Percentiles rank a stretch among this genome's conserved stretches.
phyloP scores from a whole-genome alignment of 2,113 vertebrate species.

The Pimephales promelas region DNA sequence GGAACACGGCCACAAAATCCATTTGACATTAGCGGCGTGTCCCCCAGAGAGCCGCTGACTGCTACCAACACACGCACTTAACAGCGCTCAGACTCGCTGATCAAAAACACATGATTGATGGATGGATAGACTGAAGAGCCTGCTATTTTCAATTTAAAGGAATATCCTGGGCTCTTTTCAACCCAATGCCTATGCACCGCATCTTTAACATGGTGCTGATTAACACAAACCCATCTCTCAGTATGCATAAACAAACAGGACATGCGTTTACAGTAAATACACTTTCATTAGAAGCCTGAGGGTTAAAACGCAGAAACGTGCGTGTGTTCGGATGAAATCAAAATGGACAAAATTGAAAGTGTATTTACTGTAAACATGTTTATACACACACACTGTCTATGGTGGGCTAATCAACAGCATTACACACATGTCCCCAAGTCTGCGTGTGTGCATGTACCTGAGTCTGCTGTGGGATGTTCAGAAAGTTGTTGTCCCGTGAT shows the following conservation, averaged over 20 bases:
- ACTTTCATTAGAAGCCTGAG: conserved; percentile 6
- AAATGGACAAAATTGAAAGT: neutral
- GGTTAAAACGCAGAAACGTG: neutral
- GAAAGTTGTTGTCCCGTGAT: conserved; percentile 99
- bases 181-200: neutral
- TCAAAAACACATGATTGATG: conserved; percentile 21
- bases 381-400: neutral
- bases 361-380: conserved; percentile 4
- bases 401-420: neutral
- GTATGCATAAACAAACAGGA: conserved; percentile 1
- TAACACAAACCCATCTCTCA: neutral
- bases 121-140: neutral
- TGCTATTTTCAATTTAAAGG: conserved; percentile 9
- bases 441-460: conserved; percentile 67
- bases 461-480: conserved; percentile 91
- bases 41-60: conserved; percentile 20
- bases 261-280: conserved; percentile 9
- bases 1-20: conserved; percentile 33
- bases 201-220: conserved; percentile 4
- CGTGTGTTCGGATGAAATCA: neutral
- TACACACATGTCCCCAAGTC: neutral
- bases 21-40: conserved; percentile 24
- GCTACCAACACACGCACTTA: conserved; percentile 32
- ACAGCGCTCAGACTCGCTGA: conserved; percentile 7
- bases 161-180: neutral